Evolutionary conservation across 2,113 vertebrate genomes (phyloP), one percentile per base, ranked within the genome.

Genomic region (Bufo gargarizans): DNA sequence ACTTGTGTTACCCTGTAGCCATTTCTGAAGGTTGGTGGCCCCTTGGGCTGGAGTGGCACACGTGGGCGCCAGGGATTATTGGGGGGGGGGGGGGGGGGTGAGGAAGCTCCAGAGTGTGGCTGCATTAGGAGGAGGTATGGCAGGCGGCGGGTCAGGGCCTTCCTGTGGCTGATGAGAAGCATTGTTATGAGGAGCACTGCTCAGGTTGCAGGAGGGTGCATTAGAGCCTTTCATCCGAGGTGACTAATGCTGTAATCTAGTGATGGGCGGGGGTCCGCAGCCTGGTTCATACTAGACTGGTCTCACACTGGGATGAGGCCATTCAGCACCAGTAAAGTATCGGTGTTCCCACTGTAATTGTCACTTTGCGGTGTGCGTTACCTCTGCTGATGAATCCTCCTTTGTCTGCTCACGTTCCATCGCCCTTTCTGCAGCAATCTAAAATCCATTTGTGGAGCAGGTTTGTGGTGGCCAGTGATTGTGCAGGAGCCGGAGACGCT

Each of bases 321-420:
- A 47, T 47, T 47, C 13, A 16, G 69, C 69, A 13, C 69, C 69
- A 47, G 69, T 72, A 47, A 72, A 72, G 78, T 81, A 59, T 65
- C 78, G 2, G 58, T 82, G 80, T 82, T 56, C 47, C 80, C 14
- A 61, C 49, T 55, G 56, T 61, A 63, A 63, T 63, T 61, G 80
- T 82, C 80, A 65, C 22, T 17, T 82, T 47, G 80, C 33, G 56
- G 78, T 59, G 78, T 43, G 78, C 33, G 22, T 81, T 81, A 61
- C 78, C 78, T 61, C 78, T 55, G n/a, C 12, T 56, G 50, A 80
- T 80, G 77, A 80, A 80, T 81, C 58, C 77, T 80, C 53, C 58
- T 61, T 81, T 81, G 78, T 81, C 43, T 45, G 6, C 22, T 81
- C 78, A 81, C 56, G 61, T 59, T 81, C 56, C 78, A 81, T 81